Evolutionary conservation across 2,113 vertebrate genomes (phyloP), one percentile per base, ranked within the genome.

Genomic region (Craseonycteris thonglongyai): DNA sequence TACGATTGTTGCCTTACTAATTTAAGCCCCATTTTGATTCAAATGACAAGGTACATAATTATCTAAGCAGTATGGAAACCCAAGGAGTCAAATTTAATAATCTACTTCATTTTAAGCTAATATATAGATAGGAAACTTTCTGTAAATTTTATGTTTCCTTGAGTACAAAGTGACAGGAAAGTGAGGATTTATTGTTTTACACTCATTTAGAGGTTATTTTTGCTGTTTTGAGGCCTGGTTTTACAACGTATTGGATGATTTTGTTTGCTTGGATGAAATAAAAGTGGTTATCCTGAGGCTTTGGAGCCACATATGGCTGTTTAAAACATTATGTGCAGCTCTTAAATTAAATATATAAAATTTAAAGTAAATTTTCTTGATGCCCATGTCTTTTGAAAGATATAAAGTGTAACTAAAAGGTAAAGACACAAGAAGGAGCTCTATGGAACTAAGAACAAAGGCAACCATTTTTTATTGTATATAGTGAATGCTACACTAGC

Each of bases 291-390:
- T 40, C 40, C 22, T 84, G 42, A 94, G 66, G n/a, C 33, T 28
- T 84, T 24, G 65, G 19, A 71, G 54, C 47, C 85, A 84, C 54
- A 61, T 33, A 58, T 42, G 14, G n/a, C 61, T 95, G 89, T 92
- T 45, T n/a, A 93, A 92, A 93, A 74, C 63, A 71, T 56, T 40
- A 68, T 59, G 30, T 30, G 40, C 6, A 84, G 10, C 65, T 93
- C 51, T 93, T 93, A 40, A 78, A 87, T 91, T 83, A 89, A 86
- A 95, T 83, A 86, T 59, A 88, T 81, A 92, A 68, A 86, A 45
- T 63, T 26, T 91, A 59, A 47, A 56, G 22, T 59, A 35, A 93
- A 95, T 83, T 93, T 8, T 85, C 68, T 81, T 42, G 26, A 82
- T 86, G 45, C 12, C 13, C n/a, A 11, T 90, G 38, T 83, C 51